phyloP scores from a whole-genome alignment of 2,113 vertebrate genomes.

The Halcyon senegalensis region DNA sequence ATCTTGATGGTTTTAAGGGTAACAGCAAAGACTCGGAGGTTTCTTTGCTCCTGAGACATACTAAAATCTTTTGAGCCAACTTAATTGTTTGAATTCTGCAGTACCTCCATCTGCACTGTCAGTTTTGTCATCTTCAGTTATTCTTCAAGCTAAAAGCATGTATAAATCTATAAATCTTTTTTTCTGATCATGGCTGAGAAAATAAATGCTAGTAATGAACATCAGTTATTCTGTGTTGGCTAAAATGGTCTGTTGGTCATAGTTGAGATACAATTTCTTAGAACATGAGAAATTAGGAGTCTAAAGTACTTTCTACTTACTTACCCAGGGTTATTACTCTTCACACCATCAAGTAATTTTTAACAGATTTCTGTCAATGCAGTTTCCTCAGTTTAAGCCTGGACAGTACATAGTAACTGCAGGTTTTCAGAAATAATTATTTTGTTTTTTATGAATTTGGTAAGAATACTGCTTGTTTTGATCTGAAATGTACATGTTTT shows the following conservation, averaged over 20 bases:
- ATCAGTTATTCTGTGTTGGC: neutral
- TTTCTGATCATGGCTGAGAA: neutral
- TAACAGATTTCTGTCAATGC: neutral
- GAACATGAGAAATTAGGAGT: neutral
- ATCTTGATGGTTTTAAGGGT: neutral
- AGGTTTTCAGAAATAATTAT: neutral
- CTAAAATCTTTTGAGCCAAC: neutral
- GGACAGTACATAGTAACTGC: neutral
- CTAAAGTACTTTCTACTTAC: neutral
- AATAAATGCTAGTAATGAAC: neutral
- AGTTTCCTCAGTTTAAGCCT: neutral
- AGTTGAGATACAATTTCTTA: neutral
- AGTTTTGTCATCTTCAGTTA: neutral
- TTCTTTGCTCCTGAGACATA: neutral
- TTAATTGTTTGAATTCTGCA: neutral
- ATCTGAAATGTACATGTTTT: neutral
- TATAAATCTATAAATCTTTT: neutral
- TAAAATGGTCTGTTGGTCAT: neutral
- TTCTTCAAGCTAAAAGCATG: neutral
- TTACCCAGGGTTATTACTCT: neutral
- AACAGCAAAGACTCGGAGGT: neutral
- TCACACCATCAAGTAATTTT: neutral
- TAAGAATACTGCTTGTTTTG: neutral
- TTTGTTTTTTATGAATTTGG: neutral
- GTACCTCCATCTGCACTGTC: neutral